These are phyloP conservation scores for Hypselothyrea guttata DNA, from an alignment of 2,888 invertebrate species.

Conservation along the genomic window DNA sequence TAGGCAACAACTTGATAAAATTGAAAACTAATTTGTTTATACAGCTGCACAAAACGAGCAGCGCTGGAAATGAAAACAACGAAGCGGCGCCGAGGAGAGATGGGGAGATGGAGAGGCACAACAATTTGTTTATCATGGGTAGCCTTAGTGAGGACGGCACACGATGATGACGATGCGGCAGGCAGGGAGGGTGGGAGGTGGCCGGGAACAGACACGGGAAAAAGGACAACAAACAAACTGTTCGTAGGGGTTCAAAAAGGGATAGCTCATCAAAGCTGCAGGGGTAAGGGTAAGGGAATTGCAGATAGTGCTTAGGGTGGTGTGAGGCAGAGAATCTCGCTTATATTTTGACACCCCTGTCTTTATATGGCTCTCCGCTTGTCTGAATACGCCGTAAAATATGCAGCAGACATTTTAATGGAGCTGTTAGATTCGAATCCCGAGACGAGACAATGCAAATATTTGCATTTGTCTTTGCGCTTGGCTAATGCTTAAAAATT, in stretches of 20 bases:
- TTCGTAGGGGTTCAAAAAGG: slow-evolving; percentile 13
- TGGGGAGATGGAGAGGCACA: slow-evolving; percentile 24
- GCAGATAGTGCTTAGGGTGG: slow-evolving; percentile 1
- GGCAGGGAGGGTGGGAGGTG: slow-evolving; percentile 8
- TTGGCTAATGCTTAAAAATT: slow-evolving; percentile 77
- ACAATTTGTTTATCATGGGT: slow-evolving; percentile 75
- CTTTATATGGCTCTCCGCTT: background rate
- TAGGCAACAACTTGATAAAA: slow-evolving; percentile 63
- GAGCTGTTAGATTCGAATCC: slow-evolving; percentile 49
- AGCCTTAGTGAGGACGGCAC: slow-evolving; percentile 56
- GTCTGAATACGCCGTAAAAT: slow-evolving; percentile 46
- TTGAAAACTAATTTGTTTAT: slow-evolving; percentile 79
- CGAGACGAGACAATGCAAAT: slow-evolving; percentile 63
- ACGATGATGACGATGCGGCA: slow-evolving; percentile 54
- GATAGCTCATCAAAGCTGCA: slow-evolving; percentile 27
- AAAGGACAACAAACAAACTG: slow-evolving; percentile 72
- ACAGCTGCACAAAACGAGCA: slow-evolving; percentile 77
- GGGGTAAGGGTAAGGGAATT: slow-evolving; percentile 4
- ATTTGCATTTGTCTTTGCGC: slow-evolving; percentile 53
- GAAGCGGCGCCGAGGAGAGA: slow-evolving; percentile 8
- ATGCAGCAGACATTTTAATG: slow-evolving; percentile 66
- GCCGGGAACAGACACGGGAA: slow-evolving; percentile 36
- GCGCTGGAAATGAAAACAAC: slow-evolving; percentile 64
- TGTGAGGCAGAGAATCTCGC: slow-evolving; percentile 18
- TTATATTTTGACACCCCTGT: slow-evolving; percentile 78